Evolutionary conservation across 1,140 invertebrate genomes (phyloP), one percentile per base, ranked within the genome.

Genomic region (Bactericera cockerelli): DNA sequence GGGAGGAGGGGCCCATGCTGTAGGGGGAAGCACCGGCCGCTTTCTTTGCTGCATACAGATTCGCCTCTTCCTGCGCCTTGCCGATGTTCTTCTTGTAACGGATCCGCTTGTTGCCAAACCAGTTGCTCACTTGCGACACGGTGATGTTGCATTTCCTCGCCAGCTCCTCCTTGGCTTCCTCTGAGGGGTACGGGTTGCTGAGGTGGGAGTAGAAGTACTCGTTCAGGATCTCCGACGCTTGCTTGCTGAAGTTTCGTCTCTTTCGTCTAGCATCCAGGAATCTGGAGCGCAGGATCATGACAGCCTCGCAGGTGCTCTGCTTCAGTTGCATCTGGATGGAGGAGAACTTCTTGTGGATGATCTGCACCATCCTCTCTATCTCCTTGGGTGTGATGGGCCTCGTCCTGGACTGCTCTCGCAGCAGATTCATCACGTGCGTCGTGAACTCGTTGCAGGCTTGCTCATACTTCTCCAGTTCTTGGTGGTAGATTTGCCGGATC

Each of bases 61-160:
- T 98, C 33, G 97, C 96, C 76, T 99, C 97, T 76, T 99, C 97
- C 74, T 99, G 95, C 59, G 96, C 95, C 76, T 99, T 99, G 64
- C 95, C 94, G 64, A 99, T 99, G 74, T 99, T 99, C 78, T 99
- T 99, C 84, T 99, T 99, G 77, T 99, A 99, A 69, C 97, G 85
- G 78, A 99, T 99, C 70, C 97, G 83, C 73, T 99, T 99, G 77
- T 99, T 99, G 64, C 97, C 97, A 73, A 99, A 99, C 97, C 97
- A 99, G 80, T 94, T 95, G 67, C 63, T 71, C 74, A 87, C 85
- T 79, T 92, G 87, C 68, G 90, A 92, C 22, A 99, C 94, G 36
- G 96, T 99, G 71, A 99, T 99, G 68, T 93, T 91, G 76, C 97
- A 99, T 74, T 98, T 98, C 70, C 94, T 81, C n/a, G 97, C 97